Base-by-base conservation (phyloP, 2,797 vertebrate genomes). In the Telmatherina bonti region DNA sequence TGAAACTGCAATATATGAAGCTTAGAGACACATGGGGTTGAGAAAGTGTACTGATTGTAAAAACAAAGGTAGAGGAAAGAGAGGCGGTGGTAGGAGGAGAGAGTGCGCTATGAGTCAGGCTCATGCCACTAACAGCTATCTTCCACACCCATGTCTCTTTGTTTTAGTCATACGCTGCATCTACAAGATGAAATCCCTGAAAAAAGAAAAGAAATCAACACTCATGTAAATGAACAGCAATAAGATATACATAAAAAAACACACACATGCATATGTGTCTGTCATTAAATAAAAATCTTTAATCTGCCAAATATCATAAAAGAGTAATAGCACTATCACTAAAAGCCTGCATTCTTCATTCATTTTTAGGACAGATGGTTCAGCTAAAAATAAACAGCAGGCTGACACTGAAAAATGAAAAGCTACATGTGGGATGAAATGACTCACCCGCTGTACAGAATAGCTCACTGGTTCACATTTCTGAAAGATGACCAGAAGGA, bases 381-480 rank as follows among this genome's bases (percentile, higher is more conserved):
- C 22, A 49, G 15, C 83, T 87, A 85, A 85, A 89, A 89, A 90
- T 88, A 91, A 82, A 80, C 56, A 71, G 75, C 70, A 70, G 72
- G 72, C 55, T 72, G 77, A 81, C 78, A 83, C 78, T 15, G 22
- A 59, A 73, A 85, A 86, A 90, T 72, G 57, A 75, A 77, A 76
- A 79, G 74, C 87, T 86, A 76, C 71, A 80, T 78, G 91, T 89
- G 89, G 89, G 89, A 81, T 85, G 84, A 61, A 60, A 86, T 91
- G 90, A 92, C 43, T 91, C 87, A 90, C 45, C 7, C 69, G 55
- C 65, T 73, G 80, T 58, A 67, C 67, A 65, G 61, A 80, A 43
- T 73, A 85, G 64, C 75, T 79, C 67, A 55, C 45, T 75, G 64
- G 56, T 78, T 79, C 70, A 76, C 58, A 68, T 58, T 67, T 30